Percentiles rank a stretch among this genome's conserved stretches.
Evolutionary conservation across 2,888 invertebrate genomes (phyloP).

Genomic region (Diogma glabrata): DNA sequence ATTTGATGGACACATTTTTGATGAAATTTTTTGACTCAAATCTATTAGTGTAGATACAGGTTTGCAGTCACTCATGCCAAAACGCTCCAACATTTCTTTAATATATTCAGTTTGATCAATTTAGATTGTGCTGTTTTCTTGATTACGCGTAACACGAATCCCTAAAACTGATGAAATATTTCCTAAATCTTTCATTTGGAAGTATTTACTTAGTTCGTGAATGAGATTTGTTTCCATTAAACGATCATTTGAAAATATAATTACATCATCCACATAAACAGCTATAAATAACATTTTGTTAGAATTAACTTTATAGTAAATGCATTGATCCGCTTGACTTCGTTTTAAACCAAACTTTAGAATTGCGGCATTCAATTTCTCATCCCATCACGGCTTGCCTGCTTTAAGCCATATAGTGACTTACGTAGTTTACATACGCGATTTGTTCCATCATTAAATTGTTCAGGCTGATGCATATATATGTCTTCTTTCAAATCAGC

Average conservation of each 20-base stretch:
- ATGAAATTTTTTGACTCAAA: conserved; percentile 15
- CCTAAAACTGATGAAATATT: conserved; percentile 18
- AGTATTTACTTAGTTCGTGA: conserved; percentile 13
- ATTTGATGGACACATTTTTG: conserved; percentile 16
- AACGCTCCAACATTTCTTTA: conserved; percentile 14
- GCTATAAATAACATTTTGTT: conserved; percentile 18
- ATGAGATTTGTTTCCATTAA: conserved; percentile 15
- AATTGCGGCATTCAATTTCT: conserved; percentile 14
- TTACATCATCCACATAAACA: conserved; percentile 21
- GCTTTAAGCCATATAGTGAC: conserved; percentile 20
- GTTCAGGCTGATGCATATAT: not conserved
- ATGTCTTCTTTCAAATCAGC: not conserved
- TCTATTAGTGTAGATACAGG: conserved; percentile 15
- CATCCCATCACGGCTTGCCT: conserved; percentile 17
- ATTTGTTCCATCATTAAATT: conserved; percentile 15
- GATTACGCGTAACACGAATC: conserved; percentile 15
- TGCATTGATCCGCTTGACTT: conserved; percentile 15
- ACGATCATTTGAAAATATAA: conserved; percentile 18
- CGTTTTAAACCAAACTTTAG: conserved; percentile 14
- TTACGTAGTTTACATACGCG: conserved; percentile 17
- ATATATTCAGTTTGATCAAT: conserved; percentile 19
- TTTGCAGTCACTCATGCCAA: conserved; percentile 16
- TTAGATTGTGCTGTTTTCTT: conserved; percentile 13
- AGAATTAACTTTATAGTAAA: conserved; percentile 13
- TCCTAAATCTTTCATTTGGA: conserved; percentile 19